Evolutionary conservation across 2,888 invertebrate species (phyloP), one percentile per base, ranked within the genome.

Genomic region (Diogma glabrata): DNA sequence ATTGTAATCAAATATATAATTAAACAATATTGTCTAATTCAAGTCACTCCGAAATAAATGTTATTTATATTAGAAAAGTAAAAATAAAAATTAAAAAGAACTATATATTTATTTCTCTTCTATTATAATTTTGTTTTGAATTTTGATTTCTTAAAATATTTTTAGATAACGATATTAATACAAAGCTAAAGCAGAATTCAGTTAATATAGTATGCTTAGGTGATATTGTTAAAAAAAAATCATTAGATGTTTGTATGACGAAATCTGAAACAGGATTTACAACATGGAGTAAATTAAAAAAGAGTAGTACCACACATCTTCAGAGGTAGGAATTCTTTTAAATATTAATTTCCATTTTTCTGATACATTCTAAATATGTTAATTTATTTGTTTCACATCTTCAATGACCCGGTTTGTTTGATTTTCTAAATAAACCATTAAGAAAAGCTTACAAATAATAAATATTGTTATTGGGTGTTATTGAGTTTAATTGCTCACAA

Each of bases 211-310:
- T 46, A 24, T 24, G 46, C 16, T 24, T 48, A 33, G 68, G 68
- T 52, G 70, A 69, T 54, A 70, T 69, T 56, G 67, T 69, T 40
- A 68, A 66, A 58, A 64, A 65, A 52, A 69, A 67, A 57, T 63
- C 67, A 65, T 64, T 82, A 67, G 82, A 85, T 61, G 77, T 80
- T 56, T 85, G 87, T 59, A 89, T 91, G 89, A 86, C 86, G 55
- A 84, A 84, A 66, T 90, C 90, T 53, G 90, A 90, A 69, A 85
- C 87, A 62, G 86, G 86, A 59, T 84, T 87, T 70, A 90, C 89
- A 58, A 88, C 90, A 43, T 89, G 89, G 86, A 87, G 88, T 71
- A 88, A 88, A 67, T 74, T 89, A 63, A 85, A 85, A 72, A 79
- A 82, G 63, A 79, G 76, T 62, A 76, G 75, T 67, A 78, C 82